Base-by-base conservation (phyloP, 1,140 invertebrate species). In the Caerostris darwini region DNA sequence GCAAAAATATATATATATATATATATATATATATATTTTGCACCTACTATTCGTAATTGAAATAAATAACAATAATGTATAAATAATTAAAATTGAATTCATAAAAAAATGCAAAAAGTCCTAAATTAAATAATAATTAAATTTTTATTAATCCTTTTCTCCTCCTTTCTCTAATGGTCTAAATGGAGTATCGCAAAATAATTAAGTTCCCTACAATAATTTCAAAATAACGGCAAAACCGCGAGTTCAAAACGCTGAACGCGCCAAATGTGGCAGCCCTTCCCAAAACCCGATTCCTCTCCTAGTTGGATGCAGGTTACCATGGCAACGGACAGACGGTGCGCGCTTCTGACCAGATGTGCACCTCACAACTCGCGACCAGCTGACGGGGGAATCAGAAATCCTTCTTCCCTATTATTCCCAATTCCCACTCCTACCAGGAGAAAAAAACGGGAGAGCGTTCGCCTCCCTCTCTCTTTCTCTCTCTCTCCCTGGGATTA, bases 301-400 rank as follows among this genome's bases (percentile, higher is more conserved):
- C 71, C 81, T 92, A 77, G 53, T n/a, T 87, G 82, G 92, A 93
- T 93, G 92, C 83, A 19, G 92, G 92, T 93, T 58, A 53, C 92
- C 81, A 93, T 93, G 83, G 83, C 81, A 93, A 93, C 92, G 83
- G 71, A 92, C 90, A 92, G 90, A 83, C 57, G 90, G 58, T 58
- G 10, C 64, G 12, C 34, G 57, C 71, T 58, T 64, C 50, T 19
- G 58, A 61, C 58, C 58, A 93, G 58, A 67, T 93, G 92, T 82
- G 82, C 58, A 61, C 83, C 61, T 50, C 71, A 7, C 89, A 58
- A 56, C 64, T 77, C 71, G 2, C 34, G 64, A 61, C 90, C 90
- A 91, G 90, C 92, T 93, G 92, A 93, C 92, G 92, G 81, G 83
- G 71, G 92, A 87, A 58, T 34, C 54, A 58, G 58, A 77, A 57